These are phyloP conservation scores for Nilaparvata lugens DNA, from an alignment of 1,140 invertebrate genomes.

Conservation along the genomic window DNA sequence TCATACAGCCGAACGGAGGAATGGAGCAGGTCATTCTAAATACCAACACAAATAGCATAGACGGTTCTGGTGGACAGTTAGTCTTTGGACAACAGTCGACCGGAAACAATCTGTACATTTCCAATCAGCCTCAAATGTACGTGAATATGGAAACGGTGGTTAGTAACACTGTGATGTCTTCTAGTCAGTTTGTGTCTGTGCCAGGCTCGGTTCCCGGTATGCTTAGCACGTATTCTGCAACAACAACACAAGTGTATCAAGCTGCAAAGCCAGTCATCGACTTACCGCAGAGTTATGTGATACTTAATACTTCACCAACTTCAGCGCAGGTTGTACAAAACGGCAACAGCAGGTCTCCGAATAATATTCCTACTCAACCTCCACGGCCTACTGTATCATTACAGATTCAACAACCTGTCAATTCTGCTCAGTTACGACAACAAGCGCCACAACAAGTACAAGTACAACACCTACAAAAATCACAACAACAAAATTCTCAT, in stretches of 20 bases:
- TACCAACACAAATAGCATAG: conserved; percentile 46
- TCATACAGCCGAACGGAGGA: conserved; percentile 49
- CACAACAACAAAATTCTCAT: too few relatives aligned
- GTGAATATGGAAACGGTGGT: conserved; percentile 74
- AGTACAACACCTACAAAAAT: too few relatives aligned
- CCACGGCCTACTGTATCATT: conserved; percentile 8
- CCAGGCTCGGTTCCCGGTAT: conserved; percentile 61
- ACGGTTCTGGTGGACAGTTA: conserved; percentile 34
- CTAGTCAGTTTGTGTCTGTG: conserved; percentile 62
- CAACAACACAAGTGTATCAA: conserved; percentile 71
- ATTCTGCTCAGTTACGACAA: background rate
- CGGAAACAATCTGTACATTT: conserved; percentile 43
- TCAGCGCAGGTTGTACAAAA: background rate
- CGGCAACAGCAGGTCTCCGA: too few relatives aligned
- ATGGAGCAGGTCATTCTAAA: conserved; percentile 50
- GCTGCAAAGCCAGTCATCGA: conserved; percentile 70
- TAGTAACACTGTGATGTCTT: conserved; percentile 75
- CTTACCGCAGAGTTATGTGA: conserved; percentile 44
- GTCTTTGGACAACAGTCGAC: conserved; percentile 38
- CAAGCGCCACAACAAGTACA: too few relatives aligned
- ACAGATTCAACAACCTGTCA: conserved; percentile 21
- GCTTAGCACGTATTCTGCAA: conserved; percentile 66
- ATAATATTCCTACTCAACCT: too few relatives aligned
- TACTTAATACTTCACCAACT: conserved; percentile 44
- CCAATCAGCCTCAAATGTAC: conserved; percentile 53